Conservation (phyloP, 2,888 invertebrate species). For the Melinaea marsaeus region DNA sequence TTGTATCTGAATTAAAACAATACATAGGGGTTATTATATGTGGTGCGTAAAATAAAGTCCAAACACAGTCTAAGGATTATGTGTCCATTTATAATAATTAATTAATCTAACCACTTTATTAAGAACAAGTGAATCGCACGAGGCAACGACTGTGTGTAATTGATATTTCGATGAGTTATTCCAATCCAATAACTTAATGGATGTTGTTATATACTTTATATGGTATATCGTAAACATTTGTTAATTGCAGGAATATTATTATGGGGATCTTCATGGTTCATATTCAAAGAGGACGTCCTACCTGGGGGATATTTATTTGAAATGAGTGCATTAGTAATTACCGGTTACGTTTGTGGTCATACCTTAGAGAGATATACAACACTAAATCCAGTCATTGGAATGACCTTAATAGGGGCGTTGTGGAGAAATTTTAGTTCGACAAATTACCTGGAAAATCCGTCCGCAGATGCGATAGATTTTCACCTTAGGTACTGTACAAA, state of each 20-base stretch:
- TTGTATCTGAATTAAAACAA: constrained; percentile 53
- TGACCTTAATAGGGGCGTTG: constrained; percentile 64
- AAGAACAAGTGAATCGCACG: too few species aligned
- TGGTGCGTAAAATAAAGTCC: constrained; percentile 25
- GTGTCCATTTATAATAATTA: too few species aligned
- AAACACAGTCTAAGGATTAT: too few species aligned
- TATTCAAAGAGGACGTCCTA: constrained; percentile 51
- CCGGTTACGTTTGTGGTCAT: constrained; percentile 63
- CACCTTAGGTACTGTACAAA: constrained; percentile 58
- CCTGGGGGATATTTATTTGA: constrained; percentile 60
- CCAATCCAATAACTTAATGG: constrained; percentile 15
- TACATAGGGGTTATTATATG: constrained; percentile 57
- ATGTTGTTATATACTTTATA: neutral
- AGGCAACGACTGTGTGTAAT: constrained; percentile 6
- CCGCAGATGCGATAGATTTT: constrained; percentile 59
- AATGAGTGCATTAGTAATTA: constrained; percentile 54
- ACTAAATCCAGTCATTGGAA: constrained; percentile 63
- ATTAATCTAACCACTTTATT: too few species aligned
- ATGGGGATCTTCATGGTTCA: constrained; percentile 64
- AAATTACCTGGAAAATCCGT: constrained; percentile 55
- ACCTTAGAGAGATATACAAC: constrained; percentile 65
- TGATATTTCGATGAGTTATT: constrained; percentile 6
- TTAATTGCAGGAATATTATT: constrained; percentile 54
- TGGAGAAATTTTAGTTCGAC: constrained; percentile 57
- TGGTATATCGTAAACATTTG: constrained; percentile 9